Conservation (phyloP, 2,113 vertebrate genomes). For the Myxocyprinus asiaticus region DNA sequence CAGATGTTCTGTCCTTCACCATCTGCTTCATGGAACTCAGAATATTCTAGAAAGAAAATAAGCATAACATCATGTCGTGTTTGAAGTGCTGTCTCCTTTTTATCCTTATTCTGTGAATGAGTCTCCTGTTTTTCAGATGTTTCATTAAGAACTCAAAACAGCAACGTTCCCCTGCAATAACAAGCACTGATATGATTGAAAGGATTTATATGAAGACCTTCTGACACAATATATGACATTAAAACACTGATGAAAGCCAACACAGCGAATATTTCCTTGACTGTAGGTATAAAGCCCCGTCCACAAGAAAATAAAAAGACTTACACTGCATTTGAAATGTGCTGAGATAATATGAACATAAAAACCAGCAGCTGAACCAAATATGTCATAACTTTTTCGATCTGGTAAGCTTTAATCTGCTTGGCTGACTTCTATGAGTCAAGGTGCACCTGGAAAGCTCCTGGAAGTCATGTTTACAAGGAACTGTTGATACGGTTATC, state of each 20-base stretch:
- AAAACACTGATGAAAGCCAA: constrained; percentile 60
- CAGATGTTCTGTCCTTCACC: constrained; percentile 87
- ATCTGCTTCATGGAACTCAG: constrained; percentile 88
- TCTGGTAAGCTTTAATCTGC: not conserved
- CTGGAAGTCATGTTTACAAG: no score
- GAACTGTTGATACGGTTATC: no score
- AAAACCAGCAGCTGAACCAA: not conserved
- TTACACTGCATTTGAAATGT: constrained; percentile 37
- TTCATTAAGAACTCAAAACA: not conserved
- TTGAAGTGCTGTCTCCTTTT: not conserved
- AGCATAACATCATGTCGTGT: not conserved
- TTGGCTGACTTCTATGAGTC: not conserved
- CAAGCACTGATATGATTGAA: constrained; percentile 64
- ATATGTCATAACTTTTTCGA: not conserved
- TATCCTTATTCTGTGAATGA: not conserved
- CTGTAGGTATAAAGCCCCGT: constrained; percentile 41
- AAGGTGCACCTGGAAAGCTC: not conserved
- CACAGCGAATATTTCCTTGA: constrained; percentile 52
- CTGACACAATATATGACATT: constrained; percentile 58
- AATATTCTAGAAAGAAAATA: constrained; percentile 82
- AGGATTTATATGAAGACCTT: constrained; percentile 69
- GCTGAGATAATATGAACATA: no score
- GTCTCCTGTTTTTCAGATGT: not conserved
- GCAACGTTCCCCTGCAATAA: constrained; percentile 42
- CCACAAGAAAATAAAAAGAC: constrained; percentile 39